Evolutionary conservation across 2,888 invertebrate genomes (phyloP), one percentile per base, ranked within the genome.

Genomic region (Chaetogeoica ovagalla): DNA sequence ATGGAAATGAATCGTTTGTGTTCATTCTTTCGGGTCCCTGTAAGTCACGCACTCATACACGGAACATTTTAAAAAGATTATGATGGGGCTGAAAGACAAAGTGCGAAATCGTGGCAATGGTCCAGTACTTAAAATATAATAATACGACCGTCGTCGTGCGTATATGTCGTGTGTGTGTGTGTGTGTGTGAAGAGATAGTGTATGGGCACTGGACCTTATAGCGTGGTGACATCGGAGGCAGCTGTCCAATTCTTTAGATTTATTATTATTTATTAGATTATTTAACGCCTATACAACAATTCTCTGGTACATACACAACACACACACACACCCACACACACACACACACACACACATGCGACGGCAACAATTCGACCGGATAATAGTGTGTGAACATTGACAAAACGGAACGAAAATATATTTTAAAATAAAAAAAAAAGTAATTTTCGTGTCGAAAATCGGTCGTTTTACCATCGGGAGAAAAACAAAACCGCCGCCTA

Each of bases 91-190:
- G 79, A 71, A 79, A 77, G 69, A 77, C 77, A 77, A 77, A 79
- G 79, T 79, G 79, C 79, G 79, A 79, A 79, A 79, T 55, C 79
- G 79, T 79, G 79, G 79, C 79, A 79, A 71, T 65, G 23, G 43
- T 79, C 79, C 79, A 79, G 79, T 79, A 79, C 79, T 79, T 79
- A 79, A 79, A 79, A 79, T 79, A 79, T 71, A 77, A 77, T 77
- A 77, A 77, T 70, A 70, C 55, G 30, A 69, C 60, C 37, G 43
- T 69, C 68, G 68, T 70, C 55, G 55, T 39, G 21, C n/a, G n/a
- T 30, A 30, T 30, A 30, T 30, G 30, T 30, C 30, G 30, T 30
- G 30, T 30, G 30, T 30, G 30, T 30, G 30, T 30, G 30, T 30
- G 30, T 30, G 30, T 30, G 30, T 30, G 30, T 30, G 30, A 60